Percentiles rank a stretch among this genome's conserved stretches.
Evolutionary conservation across 2,888 invertebrate species (phyloP).

Genomic region (Tetranychus piercei): DNA sequence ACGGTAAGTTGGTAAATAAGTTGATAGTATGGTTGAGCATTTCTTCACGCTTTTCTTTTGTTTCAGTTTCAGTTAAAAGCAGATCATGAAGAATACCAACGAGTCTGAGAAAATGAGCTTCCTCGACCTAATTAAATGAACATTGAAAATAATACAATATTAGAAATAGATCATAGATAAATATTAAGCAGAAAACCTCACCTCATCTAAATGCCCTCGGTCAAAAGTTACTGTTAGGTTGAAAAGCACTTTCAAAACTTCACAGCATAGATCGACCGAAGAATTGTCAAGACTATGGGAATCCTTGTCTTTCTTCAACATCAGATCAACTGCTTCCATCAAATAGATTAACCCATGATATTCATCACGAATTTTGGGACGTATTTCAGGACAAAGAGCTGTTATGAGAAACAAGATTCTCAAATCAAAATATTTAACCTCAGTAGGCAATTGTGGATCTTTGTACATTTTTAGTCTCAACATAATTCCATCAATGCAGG

Average conservation of each 20-base stretch:
- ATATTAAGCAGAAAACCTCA: slow-evolving; percentile 20
- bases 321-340: slow-evolving; percentile 36
- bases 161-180: not conserved
- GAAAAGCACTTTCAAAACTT: slow-evolving; percentile 38
- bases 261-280: slow-evolving; percentile 35
- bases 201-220: slow-evolving; percentile 34
- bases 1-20: slow-evolving; percentile 63
- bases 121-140: slow-evolving; percentile 40
- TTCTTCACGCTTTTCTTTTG: slow-evolving; percentile 45
- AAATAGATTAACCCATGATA: slow-evolving; percentile 37
- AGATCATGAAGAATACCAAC: slow-evolving; percentile 52
- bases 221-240: slow-evolving; percentile 35
- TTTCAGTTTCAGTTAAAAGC: slow-evolving; percentile 42
- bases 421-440: slow-evolving; percentile 54
- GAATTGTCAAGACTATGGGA: slow-evolving; percentile 28
- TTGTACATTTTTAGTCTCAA: slow-evolving; percentile 48
- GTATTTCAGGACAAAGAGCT: slow-evolving; percentile 48
- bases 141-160: not conserved
- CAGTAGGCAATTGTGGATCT: slow-evolving; percentile 45
- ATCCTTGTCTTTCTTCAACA: slow-evolving; percentile 21
- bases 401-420: slow-evolving; percentile 71
- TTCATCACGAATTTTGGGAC: slow-evolving; percentile 34
- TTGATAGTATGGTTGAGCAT: slow-evolving; percentile 62
- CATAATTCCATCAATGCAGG: slow-evolving; percentile 50
- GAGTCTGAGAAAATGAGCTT: slow-evolving; percentile 50